These are phyloP conservation scores for Lagocephalus sceleratus DNA, from an alignment of 2,797 vertebrate species.

Conservation along the genomic window DNA sequence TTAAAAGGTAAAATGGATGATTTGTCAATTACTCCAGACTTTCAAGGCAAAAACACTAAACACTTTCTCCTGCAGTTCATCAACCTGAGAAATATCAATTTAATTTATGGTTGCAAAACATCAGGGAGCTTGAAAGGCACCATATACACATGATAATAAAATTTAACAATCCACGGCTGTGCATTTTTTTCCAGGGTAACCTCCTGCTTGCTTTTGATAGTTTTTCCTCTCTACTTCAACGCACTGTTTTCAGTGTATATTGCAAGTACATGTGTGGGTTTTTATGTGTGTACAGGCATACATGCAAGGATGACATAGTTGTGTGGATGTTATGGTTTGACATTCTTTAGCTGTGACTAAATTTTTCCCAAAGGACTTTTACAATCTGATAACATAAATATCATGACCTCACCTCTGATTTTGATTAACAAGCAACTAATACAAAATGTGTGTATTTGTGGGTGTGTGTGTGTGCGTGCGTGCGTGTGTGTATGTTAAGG, in stretches of 20 bases:
- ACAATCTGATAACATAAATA: slow-evolving; percentile 47
- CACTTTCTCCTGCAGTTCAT: background rate
- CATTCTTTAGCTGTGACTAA: slow-evolving; percentile 47
- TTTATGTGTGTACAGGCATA: background rate
- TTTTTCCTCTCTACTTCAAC: too few relatives aligned
- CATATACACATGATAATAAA: too few relatives aligned
- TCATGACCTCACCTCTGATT: slow-evolving; percentile 44
- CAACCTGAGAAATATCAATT: slow-evolving; percentile 5
- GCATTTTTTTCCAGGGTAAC: too few relatives aligned
- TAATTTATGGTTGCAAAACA: background rate
- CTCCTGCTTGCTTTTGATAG: too few relatives aligned
- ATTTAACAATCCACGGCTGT: too few relatives aligned
- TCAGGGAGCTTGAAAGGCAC: background rate
- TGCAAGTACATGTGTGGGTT: too few relatives aligned
- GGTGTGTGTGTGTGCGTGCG: slow-evolving; percentile 4
- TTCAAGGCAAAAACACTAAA: background rate
- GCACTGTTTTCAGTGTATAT: too few relatives aligned
- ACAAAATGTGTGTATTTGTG: slow-evolving; percentile 6
- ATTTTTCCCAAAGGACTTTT: slow-evolving; percentile 29
- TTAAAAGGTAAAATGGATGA: background rate
- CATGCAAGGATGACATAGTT: background rate
- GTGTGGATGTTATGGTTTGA: slow-evolving; percentile 31
- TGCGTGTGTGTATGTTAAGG: background rate
- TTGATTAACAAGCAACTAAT: slow-evolving; percentile 29
- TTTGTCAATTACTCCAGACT: background rate